Conservation (phyloP, 2,113 vertebrate genomes). For the Puffinus mauretanicus region DNA sequence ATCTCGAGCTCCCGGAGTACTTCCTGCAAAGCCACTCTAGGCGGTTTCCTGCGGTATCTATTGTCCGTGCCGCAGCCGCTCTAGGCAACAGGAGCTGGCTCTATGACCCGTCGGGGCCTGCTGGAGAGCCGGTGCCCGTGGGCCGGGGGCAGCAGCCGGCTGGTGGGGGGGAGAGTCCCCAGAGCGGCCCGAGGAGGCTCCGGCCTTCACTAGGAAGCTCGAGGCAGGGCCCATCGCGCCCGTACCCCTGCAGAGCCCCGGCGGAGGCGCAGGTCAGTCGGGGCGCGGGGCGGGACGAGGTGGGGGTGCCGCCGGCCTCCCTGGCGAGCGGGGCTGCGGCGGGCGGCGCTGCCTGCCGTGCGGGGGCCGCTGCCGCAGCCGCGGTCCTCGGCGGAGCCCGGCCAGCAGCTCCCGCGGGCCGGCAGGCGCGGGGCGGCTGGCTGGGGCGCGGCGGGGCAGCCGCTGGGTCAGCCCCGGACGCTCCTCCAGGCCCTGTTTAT, state of each 20-base stretch:
- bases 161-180: too few relatives aligned
- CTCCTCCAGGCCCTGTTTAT: accelerated
- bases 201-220: background rate
- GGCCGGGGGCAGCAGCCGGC: background rate
- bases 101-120: background rate
- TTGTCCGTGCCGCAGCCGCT: background rate
- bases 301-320: too few relatives aligned
- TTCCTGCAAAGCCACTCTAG: background rate
- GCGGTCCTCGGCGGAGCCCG: too few relatives aligned
- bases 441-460: too few relatives aligned
- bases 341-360: background rate
- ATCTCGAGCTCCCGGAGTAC: background rate
- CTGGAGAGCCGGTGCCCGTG: accelerated
- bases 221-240: background rate
- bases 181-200: background rate
- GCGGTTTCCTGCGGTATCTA: accelerated
- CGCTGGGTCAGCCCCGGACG: accelerated
- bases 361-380: background rate
- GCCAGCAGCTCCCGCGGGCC: too few relatives aligned
- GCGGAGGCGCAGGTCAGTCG: constrained; percentile 6
- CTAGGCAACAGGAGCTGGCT: background rate
- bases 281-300: background rate
- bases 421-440: background rate
- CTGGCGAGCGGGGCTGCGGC: background rate
- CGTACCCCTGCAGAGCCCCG: background rate